A percentile compares a stretch with the other conserved stretches of the same genome.
Evolutionary conservation across 1,140 invertebrate genomes (phyloP).

Genomic region (Proctacanthus coquilletti): DNA sequence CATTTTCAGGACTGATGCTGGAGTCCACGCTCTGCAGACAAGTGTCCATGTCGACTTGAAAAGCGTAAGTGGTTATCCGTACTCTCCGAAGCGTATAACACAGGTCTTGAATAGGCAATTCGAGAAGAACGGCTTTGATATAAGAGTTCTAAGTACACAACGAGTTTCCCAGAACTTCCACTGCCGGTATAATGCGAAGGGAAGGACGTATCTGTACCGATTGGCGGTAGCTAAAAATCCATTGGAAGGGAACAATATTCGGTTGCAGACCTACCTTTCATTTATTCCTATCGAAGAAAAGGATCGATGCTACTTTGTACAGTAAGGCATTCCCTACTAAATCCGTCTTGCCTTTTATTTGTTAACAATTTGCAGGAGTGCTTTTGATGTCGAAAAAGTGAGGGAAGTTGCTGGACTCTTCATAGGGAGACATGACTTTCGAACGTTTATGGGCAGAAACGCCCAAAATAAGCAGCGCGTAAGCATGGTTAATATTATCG

Average conservation of each 20-base stretch:
- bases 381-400: constrained; percentile 42
- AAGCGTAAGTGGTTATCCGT: constrained; percentile 29
- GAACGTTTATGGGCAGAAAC: constrained; percentile 39
- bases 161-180: constrained; percentile 42
- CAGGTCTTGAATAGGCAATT: constrained; percentile 41
- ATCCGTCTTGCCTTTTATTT: no score
- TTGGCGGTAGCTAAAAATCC: constrained; percentile 31
- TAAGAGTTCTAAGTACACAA: constrained; percentile 36
- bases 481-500: no score
- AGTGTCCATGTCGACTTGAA: constrained; percentile 47
- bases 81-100: constrained; percentile 31
- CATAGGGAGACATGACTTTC: constrained; percentile 49
- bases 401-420: constrained; percentile 38
- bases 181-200: constrained; percentile 38
- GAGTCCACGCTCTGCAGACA: constrained; percentile 49
- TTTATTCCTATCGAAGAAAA: constrained; percentile 21
- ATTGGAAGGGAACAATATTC: constrained; percentile 5
- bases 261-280: constrained; percentile 14
- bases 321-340: no score
- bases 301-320: constrained; percentile 22
- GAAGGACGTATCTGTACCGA: constrained; percentile 52
- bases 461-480: no score
- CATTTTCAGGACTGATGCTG: constrained; percentile 48
- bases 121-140: constrained; percentile 33
- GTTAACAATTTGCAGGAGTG: no score